These are phyloP conservation scores for Ennomos erosarius DNA, from an alignment of 2,888 invertebrate genomes.

Conservation along the genomic window DNA sequence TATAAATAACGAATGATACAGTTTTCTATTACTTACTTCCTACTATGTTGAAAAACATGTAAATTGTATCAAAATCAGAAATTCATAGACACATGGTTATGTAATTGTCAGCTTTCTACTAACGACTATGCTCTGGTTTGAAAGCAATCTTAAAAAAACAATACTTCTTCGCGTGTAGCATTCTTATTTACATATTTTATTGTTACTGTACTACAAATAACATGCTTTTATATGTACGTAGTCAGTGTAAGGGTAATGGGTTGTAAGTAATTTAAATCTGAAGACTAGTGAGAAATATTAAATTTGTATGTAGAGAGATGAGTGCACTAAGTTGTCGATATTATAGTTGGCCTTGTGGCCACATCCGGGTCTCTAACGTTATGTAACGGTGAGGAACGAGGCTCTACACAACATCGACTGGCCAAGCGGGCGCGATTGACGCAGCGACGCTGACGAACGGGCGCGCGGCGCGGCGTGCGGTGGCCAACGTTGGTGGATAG, in stretches of 20 bases:
- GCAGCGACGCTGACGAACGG: conserved; percentile 30
- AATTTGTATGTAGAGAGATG: conserved; percentile 29
- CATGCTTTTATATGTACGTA: no score
- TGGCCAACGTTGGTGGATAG: conserved; percentile 3
- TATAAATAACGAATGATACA: no score
- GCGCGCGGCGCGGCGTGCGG: conserved; percentile 17
- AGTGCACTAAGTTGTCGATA: conserved; percentile 53
- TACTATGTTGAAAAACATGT: not conserved
- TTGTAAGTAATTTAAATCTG: not conserved
- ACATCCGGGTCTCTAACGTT: conserved; percentile 70
- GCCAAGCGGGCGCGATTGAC: conserved; percentile 18
- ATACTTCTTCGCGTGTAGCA: no score
- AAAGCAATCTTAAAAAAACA: no score
- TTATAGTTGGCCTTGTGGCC: conserved; percentile 66
- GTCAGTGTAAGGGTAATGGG: not conserved
- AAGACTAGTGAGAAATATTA: not conserved
- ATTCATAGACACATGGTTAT: not conserved
- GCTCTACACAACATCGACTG: conserved; percentile 22
- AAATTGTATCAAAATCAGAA: not conserved
- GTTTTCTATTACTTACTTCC: not conserved
- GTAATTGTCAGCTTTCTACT: not conserved
- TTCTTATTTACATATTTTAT: no score
- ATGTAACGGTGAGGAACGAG: conserved; percentile 64
- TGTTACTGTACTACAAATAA: no score
- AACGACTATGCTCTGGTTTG: not conserved